Base-by-base conservation (phyloP, 2,797 vertebrate genomes). In the Channa striata region DNA sequence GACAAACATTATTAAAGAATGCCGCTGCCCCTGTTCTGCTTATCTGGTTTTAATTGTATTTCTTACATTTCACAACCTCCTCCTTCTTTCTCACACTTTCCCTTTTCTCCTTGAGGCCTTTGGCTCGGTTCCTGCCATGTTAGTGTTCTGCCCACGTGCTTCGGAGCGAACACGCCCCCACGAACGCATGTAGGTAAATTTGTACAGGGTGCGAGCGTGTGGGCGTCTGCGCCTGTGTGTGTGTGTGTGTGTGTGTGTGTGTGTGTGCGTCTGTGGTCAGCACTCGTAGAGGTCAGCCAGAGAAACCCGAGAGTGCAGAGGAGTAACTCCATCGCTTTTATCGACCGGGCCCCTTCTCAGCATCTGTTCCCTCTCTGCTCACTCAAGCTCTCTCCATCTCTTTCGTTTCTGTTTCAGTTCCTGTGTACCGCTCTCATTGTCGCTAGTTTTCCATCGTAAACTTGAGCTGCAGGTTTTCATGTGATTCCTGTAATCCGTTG, bases 321-420 rank as follows among this genome's bases (percentile, higher is more conserved):
- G 87, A 91, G 93, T 89, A 94, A 94, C 92, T 83, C 74, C 89
- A 94, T 94, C 91, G 87, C 77, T 87, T 86, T 90, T 94, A 94
- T 94, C 81, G 93, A 94, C 91, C 89, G 61, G 74, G 71, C 62
- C 72, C 70, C 58, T 89, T 88, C 90, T 89, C 70, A 82, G 89
- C 92, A 93, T 93, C 88, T 92, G 92, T 73, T 83, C 80, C 70
- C 68, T 78, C 82, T 74, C 68, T 25, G 20, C 62, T 77, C 81
- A 68, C 59, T 19, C 44, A 2, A 48, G 72, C 75, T 56, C 73
- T 83, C 68, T 77, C 44, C 20, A 56, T 79, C 72, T 65, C 37
- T 37, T 25, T 73, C 34, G 20, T 46, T 68, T 54, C 72, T 81
- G 50, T 63, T 56, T 49, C 49, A 33, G 47, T 43, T 54, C 25